These are phyloP conservation scores for Cynopterus brachyotis DNA, from an alignment of 2,113 vertebrate genomes.

Conservation along the genomic window DNA sequence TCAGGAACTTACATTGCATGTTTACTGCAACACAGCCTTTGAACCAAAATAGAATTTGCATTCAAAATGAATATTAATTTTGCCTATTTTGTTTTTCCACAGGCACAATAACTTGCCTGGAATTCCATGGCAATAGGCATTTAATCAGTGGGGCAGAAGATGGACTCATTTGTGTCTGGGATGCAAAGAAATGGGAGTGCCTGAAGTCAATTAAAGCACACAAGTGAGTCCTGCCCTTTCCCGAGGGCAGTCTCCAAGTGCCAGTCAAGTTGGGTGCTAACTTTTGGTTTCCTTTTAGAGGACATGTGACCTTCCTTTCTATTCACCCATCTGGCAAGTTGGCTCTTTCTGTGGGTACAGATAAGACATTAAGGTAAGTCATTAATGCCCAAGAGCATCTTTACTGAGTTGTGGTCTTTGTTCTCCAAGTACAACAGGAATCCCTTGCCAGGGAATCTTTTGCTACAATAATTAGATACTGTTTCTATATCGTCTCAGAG, in stretches of 20 bases:
- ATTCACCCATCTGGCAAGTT: constrained; percentile 97
- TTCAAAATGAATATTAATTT: background rate
- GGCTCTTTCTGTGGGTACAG: constrained; percentile 95
- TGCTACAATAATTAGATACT: background rate
- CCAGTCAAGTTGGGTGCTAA: background rate
- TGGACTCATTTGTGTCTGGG: constrained; percentile 96
- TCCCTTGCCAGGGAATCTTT: background rate
- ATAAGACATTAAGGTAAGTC: constrained; percentile 93
- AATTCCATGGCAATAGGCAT: constrained; percentile 92
- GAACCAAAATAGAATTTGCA: background rate
- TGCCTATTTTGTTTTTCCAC: background rate
- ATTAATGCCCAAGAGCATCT: background rate
- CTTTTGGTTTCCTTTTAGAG: constrained; percentile 84
- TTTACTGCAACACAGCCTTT: background rate
- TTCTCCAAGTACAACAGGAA: background rate
- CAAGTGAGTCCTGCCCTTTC: constrained; percentile 85
- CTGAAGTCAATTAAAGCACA: constrained; percentile 96
- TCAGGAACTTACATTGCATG: background rate
- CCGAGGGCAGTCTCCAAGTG: fast-evolving
- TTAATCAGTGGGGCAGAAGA: constrained; percentile 96
- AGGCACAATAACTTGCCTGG: constrained; percentile 95
- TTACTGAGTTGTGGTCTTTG: background rate
- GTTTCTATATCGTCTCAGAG: background rate
- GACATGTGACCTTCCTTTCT: constrained; percentile 92
- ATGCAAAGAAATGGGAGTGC: constrained; percentile 96